Evolutionary conservation across 2,888 invertebrate species (phyloP).

Genomic region (Barypeithes pellucidus): DNA sequence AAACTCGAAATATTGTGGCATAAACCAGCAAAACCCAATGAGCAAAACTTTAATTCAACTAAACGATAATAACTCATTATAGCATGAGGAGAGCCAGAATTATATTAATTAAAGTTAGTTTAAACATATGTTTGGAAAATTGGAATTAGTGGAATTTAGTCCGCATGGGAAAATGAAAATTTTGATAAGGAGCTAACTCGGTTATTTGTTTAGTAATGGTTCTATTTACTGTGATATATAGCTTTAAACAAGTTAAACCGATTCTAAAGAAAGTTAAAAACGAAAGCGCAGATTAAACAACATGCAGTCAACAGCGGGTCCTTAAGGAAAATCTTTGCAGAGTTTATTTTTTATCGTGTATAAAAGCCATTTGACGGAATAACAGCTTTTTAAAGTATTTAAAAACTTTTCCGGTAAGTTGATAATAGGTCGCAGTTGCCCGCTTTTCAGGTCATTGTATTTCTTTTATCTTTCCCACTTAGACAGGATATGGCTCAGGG

Average conservation of each 20-base stretch:
- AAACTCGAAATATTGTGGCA: too few relatives aligned
- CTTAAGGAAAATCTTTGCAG: not conserved
- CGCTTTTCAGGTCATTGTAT: constrained; percentile 33
- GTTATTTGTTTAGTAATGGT: not conserved
- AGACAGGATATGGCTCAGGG: constrained; percentile 33
- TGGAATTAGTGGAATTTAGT: not conserved
- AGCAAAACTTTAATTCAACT: constrained; percentile 9
- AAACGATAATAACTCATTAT: constrained; percentile 22
- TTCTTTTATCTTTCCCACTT: constrained; percentile 34
- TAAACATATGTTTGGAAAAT: constrained; percentile 28
- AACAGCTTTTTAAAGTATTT: constrained; percentile 29
- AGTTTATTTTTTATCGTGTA: not conserved
- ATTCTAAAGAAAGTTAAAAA: not conserved
- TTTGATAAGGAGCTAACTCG: constrained; percentile 4
- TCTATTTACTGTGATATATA: not conserved
- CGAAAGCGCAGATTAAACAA: too few relatives aligned
- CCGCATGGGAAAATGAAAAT: constrained; percentile 11
- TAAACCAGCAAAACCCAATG: not conserved
- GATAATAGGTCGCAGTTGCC: constrained; percentile 21
- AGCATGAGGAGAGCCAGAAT: constrained; percentile 14
- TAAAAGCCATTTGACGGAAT: constrained; percentile 13
- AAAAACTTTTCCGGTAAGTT: constrained; percentile 26
- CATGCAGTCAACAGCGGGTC: too few relatives aligned
- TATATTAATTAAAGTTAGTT: constrained; percentile 26
- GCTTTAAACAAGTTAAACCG: not conserved